Conservation (phyloP, 1,140 invertebrate species). For the Tenebrio molitor region DNA sequence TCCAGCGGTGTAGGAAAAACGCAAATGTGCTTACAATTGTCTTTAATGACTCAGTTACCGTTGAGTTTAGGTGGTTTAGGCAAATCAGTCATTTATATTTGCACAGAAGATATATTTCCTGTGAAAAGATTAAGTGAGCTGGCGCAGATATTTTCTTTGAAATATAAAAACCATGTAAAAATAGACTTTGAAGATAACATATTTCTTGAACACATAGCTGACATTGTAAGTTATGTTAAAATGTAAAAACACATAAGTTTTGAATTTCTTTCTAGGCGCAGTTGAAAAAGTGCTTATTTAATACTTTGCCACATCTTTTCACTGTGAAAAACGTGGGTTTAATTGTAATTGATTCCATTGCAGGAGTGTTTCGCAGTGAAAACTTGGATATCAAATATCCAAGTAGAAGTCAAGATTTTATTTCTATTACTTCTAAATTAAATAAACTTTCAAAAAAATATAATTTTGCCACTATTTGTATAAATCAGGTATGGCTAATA, state of each 20-base stretch:
- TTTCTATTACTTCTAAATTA: slow-evolving; percentile 71
- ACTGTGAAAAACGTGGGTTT: slow-evolving; percentile 72
- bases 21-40: slow-evolving; percentile 84
- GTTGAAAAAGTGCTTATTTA: slow-evolving; percentile 71
- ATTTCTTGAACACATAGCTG: slow-evolving; percentile 66
- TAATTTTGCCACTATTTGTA: slow-evolving; percentile 75
- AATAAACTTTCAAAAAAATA: slow-evolving; percentile 71
- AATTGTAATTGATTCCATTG: slow-evolving; percentile 83
- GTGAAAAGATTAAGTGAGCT: slow-evolving; percentile 75
- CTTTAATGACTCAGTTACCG: slow-evolving; percentile 65
- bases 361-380: slow-evolving; percentile 78
- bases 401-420: slow-evolving; percentile 69
- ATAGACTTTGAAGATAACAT: slow-evolving; percentile 56
- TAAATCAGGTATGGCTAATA: slow-evolving; percentile 76
- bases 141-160: slow-evolving; percentile 62
- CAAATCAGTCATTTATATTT: slow-evolving; percentile 76
- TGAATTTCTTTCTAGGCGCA: slow-evolving; percentile 67
- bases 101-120: slow-evolving; percentile 83
- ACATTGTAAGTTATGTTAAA: slow-evolving; percentile 68
- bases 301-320: slow-evolving; percentile 69
- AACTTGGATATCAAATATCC: slow-evolving; percentile 71
- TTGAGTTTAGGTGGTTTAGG: slow-evolving; percentile 59
- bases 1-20: slow-evolving; percentile 88
- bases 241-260: not conserved
- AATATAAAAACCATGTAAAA: slow-evolving; percentile 65